Conservation (phyloP, 2,797 vertebrate genomes). For the Enteromius trimaculatus region DNA sequence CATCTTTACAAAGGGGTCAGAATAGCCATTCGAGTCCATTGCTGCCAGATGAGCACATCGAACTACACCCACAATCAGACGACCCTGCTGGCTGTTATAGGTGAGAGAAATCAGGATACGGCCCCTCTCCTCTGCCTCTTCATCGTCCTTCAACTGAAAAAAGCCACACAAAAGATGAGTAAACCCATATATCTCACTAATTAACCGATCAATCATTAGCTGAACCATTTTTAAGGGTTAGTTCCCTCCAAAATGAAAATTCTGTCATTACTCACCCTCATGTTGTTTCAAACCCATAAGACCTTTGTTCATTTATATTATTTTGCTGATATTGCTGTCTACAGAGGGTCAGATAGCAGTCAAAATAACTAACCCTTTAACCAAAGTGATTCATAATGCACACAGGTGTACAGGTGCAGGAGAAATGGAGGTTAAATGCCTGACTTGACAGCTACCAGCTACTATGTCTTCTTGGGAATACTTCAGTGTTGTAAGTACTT, state of each 20-base stretch:
- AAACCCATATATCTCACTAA: neutral
- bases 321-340: too few species aligned
- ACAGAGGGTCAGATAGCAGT: too few species aligned
- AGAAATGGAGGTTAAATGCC: neutral
- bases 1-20: conserved; percentile 95
- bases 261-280: too few species aligned
- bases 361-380: too few species aligned
- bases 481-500: neutral
- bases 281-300: too few species aligned
- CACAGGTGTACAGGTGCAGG: neutral
- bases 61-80: conserved; percentile 91
- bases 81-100: conserved; percentile 89
- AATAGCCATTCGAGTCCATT: conserved; percentile 97
- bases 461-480: neutral
- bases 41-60: conserved; percentile 93
- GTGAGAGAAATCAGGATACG: conserved; percentile 91
- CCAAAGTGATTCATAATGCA: neutral
- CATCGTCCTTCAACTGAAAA: conserved; percentile 75
- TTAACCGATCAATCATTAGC: neutral
- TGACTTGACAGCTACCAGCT: neutral
- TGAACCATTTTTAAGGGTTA: neutral
- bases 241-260: too few species aligned
- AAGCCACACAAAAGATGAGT: conserved; percentile 1
- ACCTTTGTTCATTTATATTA: too few species aligned
- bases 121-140: conserved; percentile 87